These are phyloP conservation scores for Eufriesea mexicana DNA, from an alignment of 1,140 invertebrate species.

Conservation along the genomic window DNA sequence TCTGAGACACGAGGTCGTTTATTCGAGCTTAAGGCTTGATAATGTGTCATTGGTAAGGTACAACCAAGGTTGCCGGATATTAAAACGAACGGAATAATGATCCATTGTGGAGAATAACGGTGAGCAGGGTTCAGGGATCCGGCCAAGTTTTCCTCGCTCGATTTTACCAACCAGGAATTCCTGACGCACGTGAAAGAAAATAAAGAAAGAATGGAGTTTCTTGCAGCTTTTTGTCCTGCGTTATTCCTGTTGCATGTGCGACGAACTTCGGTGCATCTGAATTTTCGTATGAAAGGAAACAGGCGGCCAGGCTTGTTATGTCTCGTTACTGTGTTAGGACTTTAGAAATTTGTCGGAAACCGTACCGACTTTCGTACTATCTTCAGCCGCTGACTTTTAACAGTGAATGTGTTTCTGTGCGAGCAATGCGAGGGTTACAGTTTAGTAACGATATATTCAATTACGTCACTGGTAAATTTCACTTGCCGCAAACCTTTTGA, in stretches of 20 bases:
- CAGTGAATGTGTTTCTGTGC: neutral
- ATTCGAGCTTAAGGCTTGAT: conserved; percentile 50
- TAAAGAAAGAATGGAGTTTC: neutral
- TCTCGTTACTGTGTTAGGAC: neutral
- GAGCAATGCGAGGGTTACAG: neutral
- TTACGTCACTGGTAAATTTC: too few species aligned
- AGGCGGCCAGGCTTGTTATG: neutral
- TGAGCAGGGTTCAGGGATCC: conserved; percentile 1
- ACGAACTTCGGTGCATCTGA: neutral
- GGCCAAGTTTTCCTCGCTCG: neutral
- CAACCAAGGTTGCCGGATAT: conserved; percentile 33
- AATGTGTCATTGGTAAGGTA: conserved; percentile 54
- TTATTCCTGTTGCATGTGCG: neutral
- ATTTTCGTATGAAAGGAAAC: conserved; percentile 16
- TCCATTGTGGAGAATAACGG: conserved; percentile 38
- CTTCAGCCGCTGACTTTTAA: neutral
- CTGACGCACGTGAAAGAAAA: neutral
- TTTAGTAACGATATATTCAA: neutral
- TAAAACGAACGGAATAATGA: conserved; percentile 34
- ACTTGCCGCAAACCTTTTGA: too few species aligned
- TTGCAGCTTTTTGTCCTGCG: neutral
- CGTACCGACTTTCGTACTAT: neutral
- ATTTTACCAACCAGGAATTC: neutral
- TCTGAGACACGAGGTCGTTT: conserved; percentile 18
- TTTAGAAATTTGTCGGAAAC: neutral